phyloP scores from a whole-genome alignment of 92 coral and sea anemone genomes.

The Parazoanthus atlanticus region DNA sequence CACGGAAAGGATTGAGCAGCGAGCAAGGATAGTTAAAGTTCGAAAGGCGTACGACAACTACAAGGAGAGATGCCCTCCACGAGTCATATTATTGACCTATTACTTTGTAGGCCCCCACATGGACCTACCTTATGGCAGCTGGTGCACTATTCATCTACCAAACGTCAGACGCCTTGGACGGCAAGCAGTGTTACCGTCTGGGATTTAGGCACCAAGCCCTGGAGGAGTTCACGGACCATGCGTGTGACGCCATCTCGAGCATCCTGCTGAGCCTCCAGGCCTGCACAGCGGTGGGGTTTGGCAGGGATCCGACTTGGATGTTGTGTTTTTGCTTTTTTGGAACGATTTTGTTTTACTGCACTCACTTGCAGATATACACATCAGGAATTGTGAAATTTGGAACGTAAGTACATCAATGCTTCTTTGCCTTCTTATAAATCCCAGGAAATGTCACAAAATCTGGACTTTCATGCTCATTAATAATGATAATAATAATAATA shows the following conservation, averaged over 20 bases:
- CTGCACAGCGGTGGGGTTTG: slow-evolving; percentile 14
- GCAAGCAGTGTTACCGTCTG: slow-evolving; percentile 33
- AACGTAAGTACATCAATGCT: slow-evolving; percentile 33
- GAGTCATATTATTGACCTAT: too few relatives aligned
- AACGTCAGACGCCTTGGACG: slow-evolving; percentile 36
- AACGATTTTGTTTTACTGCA: slow-evolving; percentile 14
- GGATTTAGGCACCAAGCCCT: slow-evolving; percentile 34
- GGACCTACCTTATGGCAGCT: slow-evolving; percentile 20
- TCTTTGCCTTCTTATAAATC: too few relatives aligned
- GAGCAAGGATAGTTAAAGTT: too few relatives aligned
- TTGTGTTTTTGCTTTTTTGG: slow-evolving; percentile 28
- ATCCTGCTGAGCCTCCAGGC: slow-evolving; percentile 21
- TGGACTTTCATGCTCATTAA: too few relatives aligned
- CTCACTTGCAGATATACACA: slow-evolving; percentile 43
- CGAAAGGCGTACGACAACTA: too few relatives aligned
- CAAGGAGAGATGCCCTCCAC: too few relatives aligned
- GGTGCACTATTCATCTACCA: slow-evolving; percentile 27
- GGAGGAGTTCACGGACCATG: slow-evolving; percentile 36
- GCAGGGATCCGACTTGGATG: slow-evolving; percentile 20
- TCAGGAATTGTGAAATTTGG: slow-evolving; percentile 46
- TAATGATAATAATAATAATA: too few relatives aligned
- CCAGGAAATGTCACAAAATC: too few relatives aligned
- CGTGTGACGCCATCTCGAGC: slow-evolving; percentile 31
- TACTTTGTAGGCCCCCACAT: slow-evolving; percentile 18
- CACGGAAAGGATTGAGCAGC: too few relatives aligned